Percentiles rank a stretch among this genome's conserved stretches.
phyloP scores from a whole-genome alignment of 2,113 vertebrate genomes.

The Galbula dea region DNA sequence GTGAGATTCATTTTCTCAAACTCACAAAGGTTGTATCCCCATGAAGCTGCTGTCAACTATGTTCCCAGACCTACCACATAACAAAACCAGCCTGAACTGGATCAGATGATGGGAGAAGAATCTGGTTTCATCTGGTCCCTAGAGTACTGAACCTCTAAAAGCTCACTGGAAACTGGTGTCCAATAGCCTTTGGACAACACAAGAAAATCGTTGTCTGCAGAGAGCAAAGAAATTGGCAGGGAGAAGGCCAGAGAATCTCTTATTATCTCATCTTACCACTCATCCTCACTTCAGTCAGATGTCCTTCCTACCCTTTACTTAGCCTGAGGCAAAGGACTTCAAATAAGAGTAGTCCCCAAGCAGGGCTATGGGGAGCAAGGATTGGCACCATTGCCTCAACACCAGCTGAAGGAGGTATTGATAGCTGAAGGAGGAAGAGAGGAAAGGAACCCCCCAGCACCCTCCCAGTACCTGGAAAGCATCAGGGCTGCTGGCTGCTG shows the following conservation, averaged over 20 bases:
- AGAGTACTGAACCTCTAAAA: background rate
- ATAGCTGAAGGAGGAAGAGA: background rate
- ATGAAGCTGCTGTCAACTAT: background rate
- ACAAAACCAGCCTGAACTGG: background rate
- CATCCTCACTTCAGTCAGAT: background rate
- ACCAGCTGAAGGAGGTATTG: background rate
- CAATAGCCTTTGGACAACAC: background rate
- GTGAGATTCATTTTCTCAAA: background rate
- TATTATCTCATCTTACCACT: background rate
- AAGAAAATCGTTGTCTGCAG: background rate
- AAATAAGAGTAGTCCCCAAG: background rate
- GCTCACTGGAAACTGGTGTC: background rate
- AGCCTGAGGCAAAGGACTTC: background rate
- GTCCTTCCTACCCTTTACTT: background rate
- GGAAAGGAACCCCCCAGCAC: background rate
- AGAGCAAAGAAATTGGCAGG: background rate
- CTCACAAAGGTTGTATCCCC: background rate
- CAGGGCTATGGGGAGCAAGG: background rate
- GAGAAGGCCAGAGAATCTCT: background rate
- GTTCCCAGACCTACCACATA: background rate
- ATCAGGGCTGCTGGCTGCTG: background rate
- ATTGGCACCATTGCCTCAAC: background rate
- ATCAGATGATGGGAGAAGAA: background rate
- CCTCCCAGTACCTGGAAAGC: conserved; percentile 67
- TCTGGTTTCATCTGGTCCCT: background rate